Evolutionary conservation across 1,140 invertebrate genomes (phyloP), one percentile per base, ranked within the genome.

Genomic region (Diabrotica undecimpunctata): DNA sequence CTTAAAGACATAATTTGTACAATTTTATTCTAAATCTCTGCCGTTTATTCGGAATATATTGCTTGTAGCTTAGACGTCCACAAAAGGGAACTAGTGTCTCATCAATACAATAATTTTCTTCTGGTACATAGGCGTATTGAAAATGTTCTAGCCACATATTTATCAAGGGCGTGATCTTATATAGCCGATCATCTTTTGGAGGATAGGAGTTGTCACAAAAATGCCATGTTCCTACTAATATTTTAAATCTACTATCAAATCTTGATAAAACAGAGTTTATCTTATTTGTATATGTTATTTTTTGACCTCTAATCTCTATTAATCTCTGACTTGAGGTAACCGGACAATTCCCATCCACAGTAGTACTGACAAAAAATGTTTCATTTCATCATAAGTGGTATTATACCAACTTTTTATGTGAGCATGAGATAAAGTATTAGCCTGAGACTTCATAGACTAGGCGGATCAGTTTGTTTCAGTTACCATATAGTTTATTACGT

Each of bases 141-240:
- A 73, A 81, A 62, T 66, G 69, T 10, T 67, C n/a, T n/a, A n/a
- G n/a, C 59, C 41, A 55, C 61, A 62, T 72, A 46, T 73, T 57
- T 58, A 73, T 38, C 35, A 79, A 53, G 51, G 73, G 62, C 59
- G 65, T 63, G 52, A 79, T 74, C 73, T 80, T 80, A 46, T 2
- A 46, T 46, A 46, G 39, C 1, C 11, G 61, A 63, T 74, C 64
- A 57, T 77, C 70, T 64, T 59, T 61, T 51, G 61, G 1, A 50
- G 35, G 14, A 4, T 56, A 13, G 41, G 61, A 14, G 56, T 76
- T 73, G 39, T 80, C 65, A 52, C 51, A 67, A 69, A 80, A 80
- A 69, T 80, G 79, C 57, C 74, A 65, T 64, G 74, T 73, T 69
- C 67, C 72, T 12, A 78, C 57, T n/a, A n/a, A n/a, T n/a, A n/a